These are phyloP conservation scores for Chondrilla cf. caribensis DNA, from an alignment of 37 sponge, comb jelly and placozoan genomes.

Conservation along the genomic window DNA sequence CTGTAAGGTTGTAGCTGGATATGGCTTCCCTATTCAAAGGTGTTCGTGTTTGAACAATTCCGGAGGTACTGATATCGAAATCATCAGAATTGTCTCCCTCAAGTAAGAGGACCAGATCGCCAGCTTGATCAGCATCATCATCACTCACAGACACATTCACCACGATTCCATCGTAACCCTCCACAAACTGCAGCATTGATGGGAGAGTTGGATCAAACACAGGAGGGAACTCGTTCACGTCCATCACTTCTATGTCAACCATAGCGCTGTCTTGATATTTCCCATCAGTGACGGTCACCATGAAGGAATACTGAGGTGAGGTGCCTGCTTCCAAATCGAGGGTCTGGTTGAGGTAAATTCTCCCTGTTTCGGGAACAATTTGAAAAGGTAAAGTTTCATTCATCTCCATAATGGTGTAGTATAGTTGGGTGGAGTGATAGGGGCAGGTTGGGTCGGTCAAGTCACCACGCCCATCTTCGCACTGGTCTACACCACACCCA, in stretches of 20 bases:
- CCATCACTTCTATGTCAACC: constrained; percentile 33
- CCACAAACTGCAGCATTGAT: constrained; percentile 42
- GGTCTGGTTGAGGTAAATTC: not conserved
- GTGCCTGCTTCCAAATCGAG: not conserved
- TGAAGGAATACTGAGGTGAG: not conserved
- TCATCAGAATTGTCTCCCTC: constrained; percentile 2
- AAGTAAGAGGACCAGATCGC: constrained; percentile 32
- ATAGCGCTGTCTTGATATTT: not conserved
- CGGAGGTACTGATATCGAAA: constrained; percentile 32
- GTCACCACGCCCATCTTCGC: not conserved
- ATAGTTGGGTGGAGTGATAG: not conserved
- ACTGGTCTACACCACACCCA: not conserved
- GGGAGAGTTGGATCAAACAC: constrained; percentile 28
- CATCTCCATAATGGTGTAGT: not conserved
- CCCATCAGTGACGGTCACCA: not conserved
- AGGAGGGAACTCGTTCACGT: constrained; percentile 46
- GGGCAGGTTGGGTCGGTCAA: not conserved
- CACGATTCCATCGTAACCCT: constrained; percentile 33
- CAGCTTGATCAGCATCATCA: constrained; percentile 33
- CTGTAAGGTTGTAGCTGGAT: constrained; percentile 29
- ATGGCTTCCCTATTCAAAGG: constrained; percentile 26
- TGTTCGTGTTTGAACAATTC: constrained; percentile 3
- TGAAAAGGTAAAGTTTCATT: not conserved
- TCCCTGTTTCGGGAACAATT: constrained; percentile 28
- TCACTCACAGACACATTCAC: constrained; percentile 44